phyloP scores from a whole-genome alignment of 1,140 invertebrate species.

The Sipha flava region DNA sequence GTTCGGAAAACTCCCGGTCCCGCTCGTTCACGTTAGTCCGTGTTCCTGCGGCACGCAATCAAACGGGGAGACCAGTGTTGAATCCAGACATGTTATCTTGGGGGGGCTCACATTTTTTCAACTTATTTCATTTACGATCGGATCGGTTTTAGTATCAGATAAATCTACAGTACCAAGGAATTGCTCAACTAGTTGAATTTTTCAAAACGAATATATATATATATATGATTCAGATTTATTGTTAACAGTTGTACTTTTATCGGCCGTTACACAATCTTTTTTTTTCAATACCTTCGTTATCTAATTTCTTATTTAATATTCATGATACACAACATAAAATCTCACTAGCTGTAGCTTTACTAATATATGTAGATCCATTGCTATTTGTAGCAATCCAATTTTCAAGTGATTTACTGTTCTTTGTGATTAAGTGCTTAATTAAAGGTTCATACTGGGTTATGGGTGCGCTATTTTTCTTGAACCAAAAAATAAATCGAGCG shows the following conservation, averaged over 20 bases:
- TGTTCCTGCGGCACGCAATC: too few relatives aligned
- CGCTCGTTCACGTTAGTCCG: too few relatives aligned
- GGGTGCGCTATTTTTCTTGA: background rate
- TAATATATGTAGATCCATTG: background rate
- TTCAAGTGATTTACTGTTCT: background rate
- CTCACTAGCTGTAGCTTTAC: background rate
- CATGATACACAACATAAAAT: background rate
- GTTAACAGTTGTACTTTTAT: background rate
- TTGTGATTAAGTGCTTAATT: background rate
- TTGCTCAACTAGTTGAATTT: background rate
- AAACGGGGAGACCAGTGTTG: too few relatives aligned
- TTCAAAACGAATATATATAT: background rate
- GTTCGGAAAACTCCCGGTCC: too few relatives aligned
- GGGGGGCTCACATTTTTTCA: too few relatives aligned
- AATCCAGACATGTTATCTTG: too few relatives aligned
- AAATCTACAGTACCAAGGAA: background rate
- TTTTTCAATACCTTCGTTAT: background rate
- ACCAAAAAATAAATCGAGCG: background rate
- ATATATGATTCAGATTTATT: background rate
- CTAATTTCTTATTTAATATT: background rate
- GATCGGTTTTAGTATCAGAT: background rate
- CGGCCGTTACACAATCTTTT: background rate
- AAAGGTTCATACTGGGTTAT: background rate
- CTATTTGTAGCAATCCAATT: background rate
- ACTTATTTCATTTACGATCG: background rate